Evolutionary conservation across 2,113 vertebrate genomes (phyloP), one percentile per base, ranked within the genome.

Genomic region (Cyprinodon brontotheroides): DNA sequence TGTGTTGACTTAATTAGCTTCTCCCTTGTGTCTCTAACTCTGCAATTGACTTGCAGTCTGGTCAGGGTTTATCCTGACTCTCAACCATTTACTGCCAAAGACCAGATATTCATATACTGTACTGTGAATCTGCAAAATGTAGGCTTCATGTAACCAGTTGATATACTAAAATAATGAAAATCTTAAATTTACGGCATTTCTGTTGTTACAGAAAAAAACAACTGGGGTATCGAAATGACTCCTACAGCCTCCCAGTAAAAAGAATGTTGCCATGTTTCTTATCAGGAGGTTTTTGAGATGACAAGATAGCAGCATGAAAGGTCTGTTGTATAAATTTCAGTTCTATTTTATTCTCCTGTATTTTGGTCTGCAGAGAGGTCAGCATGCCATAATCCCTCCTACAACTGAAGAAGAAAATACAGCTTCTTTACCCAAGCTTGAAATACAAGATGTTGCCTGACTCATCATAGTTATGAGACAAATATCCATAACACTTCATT

Each of bases 381-480:
- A 80, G 39, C n/a, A 2, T 82, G 72, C 72, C 79, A 70, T 73
- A 73, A 73, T 79, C 78, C 84, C 80, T 81, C 85, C 87, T 70
- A 89, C 87, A 47, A 72, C 79, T 3, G 65, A 72, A 72, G 67
- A 76, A 74, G 41, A 72, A 75, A 79, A 72, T 14, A 76, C 57
- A 59, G 60, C 65, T 81, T 76, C 81, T 79, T 72, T 75, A 85
- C 48, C 69, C 69, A 48, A 79, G 70, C 63, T 87, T 78, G 39
- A 76, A 72, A 77, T 78, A 80, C 64, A 75, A 84, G 72, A 76
- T 82, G 89, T 74, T 81, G 70, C 62, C 79, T 85, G 89, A 87
- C 80, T 87, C 89, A 89, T 59, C 3, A 73, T 61, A 43, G 71
- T 77, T 86, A 82, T 72, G 87, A 87, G 83, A 81, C 85, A 85